phyloP scores from a whole-genome alignment of 2,888 invertebrate genomes.

The Hanleya hanleyi region DNA sequence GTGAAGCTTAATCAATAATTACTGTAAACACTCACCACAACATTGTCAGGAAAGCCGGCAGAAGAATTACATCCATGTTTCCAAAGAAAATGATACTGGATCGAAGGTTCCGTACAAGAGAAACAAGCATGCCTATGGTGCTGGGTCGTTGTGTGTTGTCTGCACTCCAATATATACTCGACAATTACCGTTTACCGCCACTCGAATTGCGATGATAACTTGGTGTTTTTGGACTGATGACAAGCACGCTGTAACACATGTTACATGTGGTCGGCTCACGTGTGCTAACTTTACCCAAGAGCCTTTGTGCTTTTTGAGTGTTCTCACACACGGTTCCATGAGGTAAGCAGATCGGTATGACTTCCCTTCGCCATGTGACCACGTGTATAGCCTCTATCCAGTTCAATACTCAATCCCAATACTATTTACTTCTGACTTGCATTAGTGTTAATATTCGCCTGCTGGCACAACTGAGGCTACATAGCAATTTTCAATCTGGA shows the following conservation, averaged over 20 bases:
- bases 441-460: no score
- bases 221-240: no score
- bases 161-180: background rate
- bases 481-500: no score
- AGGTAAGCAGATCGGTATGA: no score
- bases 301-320: background rate
- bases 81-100: background rate
- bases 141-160: background rate
- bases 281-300: slow-evolving; percentile 3
- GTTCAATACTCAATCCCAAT: no score
- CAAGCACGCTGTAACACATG: no score
- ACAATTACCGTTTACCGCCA: no score
- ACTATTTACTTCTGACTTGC: no score
- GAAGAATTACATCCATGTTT: background rate
- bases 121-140: background rate
- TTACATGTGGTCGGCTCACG: background rate
- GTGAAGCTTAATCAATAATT: background rate
- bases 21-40: slow-evolving; percentile 3
- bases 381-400: no score
- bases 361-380: no score
- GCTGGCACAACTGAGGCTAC: no score
- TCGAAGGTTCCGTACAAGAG: background rate
- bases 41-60: background rate
- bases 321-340: background rate
- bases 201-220: no score